Conservation (phyloP, 2,797 vertebrate genomes). For the Tragopan temminckii region DNA sequence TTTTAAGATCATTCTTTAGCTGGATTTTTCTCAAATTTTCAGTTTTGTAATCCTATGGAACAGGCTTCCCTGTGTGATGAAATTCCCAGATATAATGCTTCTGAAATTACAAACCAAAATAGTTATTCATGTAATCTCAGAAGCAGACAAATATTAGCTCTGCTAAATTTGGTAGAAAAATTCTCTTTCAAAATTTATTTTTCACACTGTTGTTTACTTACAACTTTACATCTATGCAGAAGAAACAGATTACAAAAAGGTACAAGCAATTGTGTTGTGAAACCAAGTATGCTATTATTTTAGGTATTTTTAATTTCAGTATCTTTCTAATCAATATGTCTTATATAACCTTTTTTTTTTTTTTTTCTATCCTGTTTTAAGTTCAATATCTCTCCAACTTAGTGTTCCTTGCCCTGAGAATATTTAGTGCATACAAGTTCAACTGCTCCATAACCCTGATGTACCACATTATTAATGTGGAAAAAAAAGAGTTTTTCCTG, state of each 20-base stretch:
- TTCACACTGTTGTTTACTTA: not conserved
- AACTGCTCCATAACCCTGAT: not conserved
- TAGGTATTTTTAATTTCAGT: not conserved
- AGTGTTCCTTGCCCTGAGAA: not conserved
- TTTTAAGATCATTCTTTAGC: not conserved
- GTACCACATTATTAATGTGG: not conserved
- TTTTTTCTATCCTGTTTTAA: not conserved
- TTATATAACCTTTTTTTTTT: not conserved
- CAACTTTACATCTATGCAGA: not conserved
- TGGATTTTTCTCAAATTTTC: not conserved
- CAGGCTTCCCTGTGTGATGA: not conserved
- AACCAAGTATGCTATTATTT: not conserved
- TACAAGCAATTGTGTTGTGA: not conserved
- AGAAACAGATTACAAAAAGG: not conserved
- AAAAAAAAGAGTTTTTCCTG: not conserved
- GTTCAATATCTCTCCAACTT: not conserved
- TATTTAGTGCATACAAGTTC: not conserved
- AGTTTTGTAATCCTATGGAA: not conserved
- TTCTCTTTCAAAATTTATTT: not conserved
- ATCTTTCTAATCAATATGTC: not conserved
- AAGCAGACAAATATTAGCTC: not conserved
- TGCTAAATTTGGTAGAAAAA: not conserved
- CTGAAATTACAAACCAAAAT: not conserved
- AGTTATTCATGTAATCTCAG: not conserved
- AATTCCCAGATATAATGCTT: not conserved